Conservation (phyloP, 2,888 invertebrate species). For the Apodemia mormo region DNA sequence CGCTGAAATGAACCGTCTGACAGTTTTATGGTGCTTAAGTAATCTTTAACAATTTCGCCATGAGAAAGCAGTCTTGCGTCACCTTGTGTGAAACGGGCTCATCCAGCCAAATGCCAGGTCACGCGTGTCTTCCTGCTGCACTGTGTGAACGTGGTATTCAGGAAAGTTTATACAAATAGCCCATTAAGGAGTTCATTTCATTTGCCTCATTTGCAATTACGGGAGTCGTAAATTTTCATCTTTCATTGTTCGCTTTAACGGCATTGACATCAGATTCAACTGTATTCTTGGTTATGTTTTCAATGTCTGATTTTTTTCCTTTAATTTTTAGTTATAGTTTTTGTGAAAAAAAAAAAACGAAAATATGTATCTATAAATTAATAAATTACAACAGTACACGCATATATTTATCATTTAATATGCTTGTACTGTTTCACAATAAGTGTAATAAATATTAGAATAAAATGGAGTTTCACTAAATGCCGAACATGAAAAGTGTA, state of each 20-base stretch:
- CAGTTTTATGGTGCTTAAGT: slow-evolving; percentile 37
- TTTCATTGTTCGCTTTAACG: slow-evolving; percentile 11
- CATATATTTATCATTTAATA: too few species aligned
- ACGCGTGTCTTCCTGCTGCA: slow-evolving; percentile 47
- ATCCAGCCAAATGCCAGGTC: slow-evolving; percentile 54
- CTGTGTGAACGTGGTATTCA: slow-evolving; percentile 62
- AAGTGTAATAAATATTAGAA: too few species aligned
- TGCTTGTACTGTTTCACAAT: too few species aligned
- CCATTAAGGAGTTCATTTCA: slow-evolving; percentile 26
- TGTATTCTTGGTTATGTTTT: not conserved
- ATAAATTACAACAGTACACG: too few species aligned
- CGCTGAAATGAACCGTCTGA: slow-evolving; percentile 21
- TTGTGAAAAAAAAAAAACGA: too few species aligned
- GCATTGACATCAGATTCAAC: not conserved
- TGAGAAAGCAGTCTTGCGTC: slow-evolving; percentile 43
- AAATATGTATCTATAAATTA: too few species aligned
- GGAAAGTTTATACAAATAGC: slow-evolving; percentile 31
- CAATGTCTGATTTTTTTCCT: not conserved
- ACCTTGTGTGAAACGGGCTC: slow-evolving; percentile 48
- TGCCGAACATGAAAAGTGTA: too few species aligned
- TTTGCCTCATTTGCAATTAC: slow-evolving; percentile 24
- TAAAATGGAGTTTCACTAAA: too few species aligned
- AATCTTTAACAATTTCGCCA: slow-evolving; percentile 37
- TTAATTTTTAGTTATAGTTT: not conserved
- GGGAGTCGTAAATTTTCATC: slow-evolving; percentile 19